phyloP scores from a whole-genome alignment of 2,113 vertebrate genomes.

The Pseudopodoces humilis region DNA sequence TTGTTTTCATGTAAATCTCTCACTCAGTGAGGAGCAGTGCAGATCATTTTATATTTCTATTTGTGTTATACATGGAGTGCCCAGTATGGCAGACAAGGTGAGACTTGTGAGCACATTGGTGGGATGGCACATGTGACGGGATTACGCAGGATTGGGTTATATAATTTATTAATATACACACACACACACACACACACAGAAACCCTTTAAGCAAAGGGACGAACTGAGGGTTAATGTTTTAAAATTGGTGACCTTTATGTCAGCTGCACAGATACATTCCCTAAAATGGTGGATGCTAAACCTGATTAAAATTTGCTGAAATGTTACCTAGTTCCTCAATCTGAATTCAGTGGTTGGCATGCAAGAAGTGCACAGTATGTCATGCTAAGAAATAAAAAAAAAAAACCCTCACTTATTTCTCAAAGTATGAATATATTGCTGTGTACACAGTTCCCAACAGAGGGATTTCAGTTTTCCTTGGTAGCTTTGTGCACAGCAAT shows the following conservation, averaged over 20 bases:
- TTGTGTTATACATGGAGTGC: background rate
- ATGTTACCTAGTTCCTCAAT: background rate
- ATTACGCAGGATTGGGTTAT: background rate
- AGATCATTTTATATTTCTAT: background rate
- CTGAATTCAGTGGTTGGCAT: background rate
- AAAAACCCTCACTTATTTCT: background rate
- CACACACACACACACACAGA: background rate
- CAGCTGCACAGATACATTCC: background rate
- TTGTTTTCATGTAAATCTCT: background rate
- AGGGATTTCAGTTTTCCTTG: conserved; percentile 67
- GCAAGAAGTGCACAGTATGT: background rate
- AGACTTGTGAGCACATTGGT: background rate
- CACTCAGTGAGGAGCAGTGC: background rate
- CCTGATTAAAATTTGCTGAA: conserved; percentile 39
- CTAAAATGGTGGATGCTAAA: background rate
- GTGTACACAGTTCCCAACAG: conserved; percentile 47
- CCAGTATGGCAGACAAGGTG: background rate
- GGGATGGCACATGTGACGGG: accelerated
- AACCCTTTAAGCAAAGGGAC: background rate
- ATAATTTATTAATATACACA: background rate
- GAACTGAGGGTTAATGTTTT: background rate
- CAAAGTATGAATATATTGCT: conserved; percentile 29
- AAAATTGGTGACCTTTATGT: conserved; percentile 12
- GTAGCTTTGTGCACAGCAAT: conserved; percentile 59
- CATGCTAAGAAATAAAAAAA: background rate